Percentiles rank a stretch among this genome's conserved stretches.
Conservation (phyloP, 2,888 invertebrate genomes). For the Pelosia muscerda region DNA sequence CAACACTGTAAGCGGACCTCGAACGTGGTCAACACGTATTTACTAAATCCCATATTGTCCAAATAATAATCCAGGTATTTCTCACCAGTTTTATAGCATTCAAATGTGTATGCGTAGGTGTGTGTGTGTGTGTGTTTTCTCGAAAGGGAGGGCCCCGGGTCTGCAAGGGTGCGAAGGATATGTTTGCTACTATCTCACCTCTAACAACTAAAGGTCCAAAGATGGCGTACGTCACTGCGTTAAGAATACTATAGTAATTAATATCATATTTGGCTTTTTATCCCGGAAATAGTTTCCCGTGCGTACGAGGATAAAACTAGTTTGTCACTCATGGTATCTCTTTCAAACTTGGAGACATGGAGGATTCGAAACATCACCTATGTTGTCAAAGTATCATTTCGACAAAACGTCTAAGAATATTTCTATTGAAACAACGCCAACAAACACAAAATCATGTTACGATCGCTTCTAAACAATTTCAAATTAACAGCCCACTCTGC, state of each 20-base stretch:
- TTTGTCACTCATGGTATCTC: not conserved
- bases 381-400: not conserved
- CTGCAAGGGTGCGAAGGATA: too few species aligned
- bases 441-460: not conserved
- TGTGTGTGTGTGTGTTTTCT: too few species aligned
- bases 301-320: not conserved
- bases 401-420: not conserved
- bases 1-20: not conserved
- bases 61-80: not conserved
- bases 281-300: not conserved
- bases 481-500: slow-evolving; percentile 36
- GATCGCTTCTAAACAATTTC: slow-evolving; percentile 36
- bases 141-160: too few species aligned
- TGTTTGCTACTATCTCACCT: too few species aligned
- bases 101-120: not conserved
- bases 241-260: too few species aligned
- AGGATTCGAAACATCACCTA: not conserved
- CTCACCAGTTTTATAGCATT: not conserved
- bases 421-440: not conserved
- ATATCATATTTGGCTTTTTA: not conserved
- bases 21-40: not conserved
- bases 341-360: not conserved
- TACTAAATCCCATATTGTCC: not conserved
- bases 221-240: too few species aligned
- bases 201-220: too few species aligned